These are phyloP conservation scores for Masticophis lateralis DNA, from an alignment of 2,797 vertebrate genomes.

Conservation along the genomic window DNA sequence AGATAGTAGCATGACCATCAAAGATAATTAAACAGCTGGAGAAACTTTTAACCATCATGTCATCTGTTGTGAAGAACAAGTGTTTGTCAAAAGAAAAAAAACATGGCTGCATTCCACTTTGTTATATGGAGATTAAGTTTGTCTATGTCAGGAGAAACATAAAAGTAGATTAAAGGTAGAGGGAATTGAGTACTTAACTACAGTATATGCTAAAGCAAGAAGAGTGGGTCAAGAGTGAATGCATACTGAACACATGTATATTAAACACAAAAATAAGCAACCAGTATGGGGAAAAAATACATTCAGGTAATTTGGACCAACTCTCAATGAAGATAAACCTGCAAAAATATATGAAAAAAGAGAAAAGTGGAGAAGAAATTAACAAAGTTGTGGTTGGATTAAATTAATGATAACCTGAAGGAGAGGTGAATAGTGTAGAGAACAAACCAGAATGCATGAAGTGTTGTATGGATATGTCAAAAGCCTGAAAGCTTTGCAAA, in stretches of 20 bases:
- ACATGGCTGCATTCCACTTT: background rate
- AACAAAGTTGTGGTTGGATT: background rate
- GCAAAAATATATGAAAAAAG: background rate
- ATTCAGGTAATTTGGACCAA: background rate
- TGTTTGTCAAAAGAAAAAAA: background rate
- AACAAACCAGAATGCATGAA: background rate
- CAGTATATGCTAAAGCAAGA: background rate
- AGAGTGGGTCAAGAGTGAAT: background rate
- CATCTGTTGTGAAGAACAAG: background rate
- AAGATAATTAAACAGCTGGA: background rate
- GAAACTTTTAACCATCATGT: background rate
- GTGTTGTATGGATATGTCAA: background rate
- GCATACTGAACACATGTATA: background rate
- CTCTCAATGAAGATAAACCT: background rate
- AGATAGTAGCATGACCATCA: background rate
- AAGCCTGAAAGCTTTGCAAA: background rate
- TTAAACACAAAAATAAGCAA: background rate
- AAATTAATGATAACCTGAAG: background rate
- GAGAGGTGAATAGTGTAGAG: background rate
- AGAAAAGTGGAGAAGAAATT: background rate
- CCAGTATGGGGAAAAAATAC: background rate
- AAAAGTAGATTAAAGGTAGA: background rate
- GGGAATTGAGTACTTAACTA: background rate
- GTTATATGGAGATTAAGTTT: background rate
- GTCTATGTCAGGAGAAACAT: background rate